Evolutionary conservation across 2,797 vertebrate species (phyloP), one percentile per base, ranked within the genome.

Genomic region (Otus scops): DNA sequence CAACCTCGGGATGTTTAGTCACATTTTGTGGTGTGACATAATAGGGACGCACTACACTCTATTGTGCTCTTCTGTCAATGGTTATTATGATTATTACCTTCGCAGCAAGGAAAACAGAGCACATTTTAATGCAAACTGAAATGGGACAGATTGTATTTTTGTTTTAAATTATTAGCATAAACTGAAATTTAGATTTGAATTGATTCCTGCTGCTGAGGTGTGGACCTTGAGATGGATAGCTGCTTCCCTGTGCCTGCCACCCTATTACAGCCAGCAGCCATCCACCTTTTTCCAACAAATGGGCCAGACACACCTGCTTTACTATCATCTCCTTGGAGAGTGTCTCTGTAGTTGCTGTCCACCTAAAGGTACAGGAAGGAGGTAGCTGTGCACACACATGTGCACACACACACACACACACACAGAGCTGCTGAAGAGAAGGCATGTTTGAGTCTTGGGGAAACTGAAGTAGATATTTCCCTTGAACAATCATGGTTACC

Each of bases 281-380:
- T 27, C 9, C 5, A 5, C 5, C 7, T 59, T 73, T 80, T 79
- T 32, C 30, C 43, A 73, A 0, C 0, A 3, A 53, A 76, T 0
- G 8, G 39, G 27, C 4, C n/a, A 39, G 24, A 39, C 19, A 26
- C 7, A 21, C 6, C 11, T n/a, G 5, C 21, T 60, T 36, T 70
- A 34, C 19, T 36, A 6, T 28, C 23, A 13, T 32, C 23, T 24
- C 14, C 32, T 56, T 38, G 41, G 23, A 60, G 12, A 36, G 27
- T 5, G 17, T 27, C 6, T 63, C 64, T 81, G 39, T 9, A 83
- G 19, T 2, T 94, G 22, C 59, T 60, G 78, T 47, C 8, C 43
- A 41, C 34, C 30, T 48, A 27, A 67, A 69, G 19, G 15, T 27
- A 19, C 11, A 32, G 50, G 47, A 56, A 61, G 17, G 14, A 38